Conservation (phyloP, 2,888 invertebrate species). For the Amiota minor region DNA sequence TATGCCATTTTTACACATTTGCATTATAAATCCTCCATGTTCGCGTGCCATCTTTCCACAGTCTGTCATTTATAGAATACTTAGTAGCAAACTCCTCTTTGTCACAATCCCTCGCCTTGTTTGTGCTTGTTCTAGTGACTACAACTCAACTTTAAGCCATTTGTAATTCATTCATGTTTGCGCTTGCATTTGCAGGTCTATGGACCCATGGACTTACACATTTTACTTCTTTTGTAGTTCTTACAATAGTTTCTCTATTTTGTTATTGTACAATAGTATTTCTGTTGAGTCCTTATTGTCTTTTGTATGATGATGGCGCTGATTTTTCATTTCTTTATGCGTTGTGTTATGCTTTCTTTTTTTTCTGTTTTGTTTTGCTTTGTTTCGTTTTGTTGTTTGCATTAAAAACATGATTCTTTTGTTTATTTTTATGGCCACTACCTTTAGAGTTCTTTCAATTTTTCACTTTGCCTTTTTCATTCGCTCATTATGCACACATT, state of each 20-base stretch:
- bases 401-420: no score
- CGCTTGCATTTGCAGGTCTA: constrained; percentile 34
- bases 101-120: no score
- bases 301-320: background rate
- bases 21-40: constrained; percentile 61
- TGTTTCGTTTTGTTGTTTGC: no score
- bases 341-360: background rate
- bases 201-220: constrained; percentile 44
- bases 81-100: no score
- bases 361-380: no score
- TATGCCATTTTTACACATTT: constrained; percentile 63
- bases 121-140: no score
- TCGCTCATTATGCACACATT: no score
- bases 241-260: constrained; percentile 15
- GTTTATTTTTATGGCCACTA: no score
- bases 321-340: constrained; percentile 7
- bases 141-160: constrained; percentile 12
- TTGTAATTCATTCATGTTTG: constrained; percentile 44
- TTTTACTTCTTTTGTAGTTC: constrained; percentile 14
- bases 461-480: no score
- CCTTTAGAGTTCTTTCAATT: no score
- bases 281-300: background rate
- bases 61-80: background rate
- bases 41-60: background rate
- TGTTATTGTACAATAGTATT: constrained; percentile 28